phyloP scores from a whole-genome alignment of 2,113 vertebrate genomes.

The Heterotilapia buettikoferi region DNA sequence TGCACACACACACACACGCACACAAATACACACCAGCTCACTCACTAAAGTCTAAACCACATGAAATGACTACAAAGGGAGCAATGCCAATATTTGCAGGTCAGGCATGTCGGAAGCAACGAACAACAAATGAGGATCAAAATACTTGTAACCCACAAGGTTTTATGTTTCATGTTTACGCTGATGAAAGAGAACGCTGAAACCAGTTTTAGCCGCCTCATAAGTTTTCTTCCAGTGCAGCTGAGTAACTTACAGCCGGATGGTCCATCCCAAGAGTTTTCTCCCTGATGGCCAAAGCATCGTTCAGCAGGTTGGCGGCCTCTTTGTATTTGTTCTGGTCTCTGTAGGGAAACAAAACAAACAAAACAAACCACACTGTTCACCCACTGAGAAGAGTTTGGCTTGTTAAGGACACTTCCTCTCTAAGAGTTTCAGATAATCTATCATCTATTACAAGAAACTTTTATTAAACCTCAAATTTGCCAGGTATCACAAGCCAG shows the following conservation, averaged over 20 bases:
- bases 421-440: fast-evolving
- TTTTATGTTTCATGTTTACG: background rate
- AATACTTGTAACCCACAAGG: background rate
- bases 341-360: slow-evolving; percentile 42
- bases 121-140: background rate
- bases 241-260: slow-evolving; percentile 72
- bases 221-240: background rate
- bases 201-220: background rate
- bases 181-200: background rate
- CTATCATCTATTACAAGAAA: background rate
- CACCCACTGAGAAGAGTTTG: background rate
- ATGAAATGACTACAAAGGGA: background rate
- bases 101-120: background rate
- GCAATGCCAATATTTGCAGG: background rate
- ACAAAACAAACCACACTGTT: background rate
- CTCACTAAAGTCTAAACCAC: background rate
- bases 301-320: slow-evolving; percentile 82
- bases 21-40: background rate
- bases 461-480: background rate
- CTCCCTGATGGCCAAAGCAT: slow-evolving; percentile 83
- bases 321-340: slow-evolving; percentile 92
- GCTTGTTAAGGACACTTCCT: background rate
- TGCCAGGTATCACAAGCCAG: background rate
- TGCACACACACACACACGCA: background rate
- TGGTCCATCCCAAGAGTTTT: slow-evolving; percentile 82